Base-by-base conservation (phyloP, 2,888 invertebrate species). In the Brassicogethes aeneus region DNA sequence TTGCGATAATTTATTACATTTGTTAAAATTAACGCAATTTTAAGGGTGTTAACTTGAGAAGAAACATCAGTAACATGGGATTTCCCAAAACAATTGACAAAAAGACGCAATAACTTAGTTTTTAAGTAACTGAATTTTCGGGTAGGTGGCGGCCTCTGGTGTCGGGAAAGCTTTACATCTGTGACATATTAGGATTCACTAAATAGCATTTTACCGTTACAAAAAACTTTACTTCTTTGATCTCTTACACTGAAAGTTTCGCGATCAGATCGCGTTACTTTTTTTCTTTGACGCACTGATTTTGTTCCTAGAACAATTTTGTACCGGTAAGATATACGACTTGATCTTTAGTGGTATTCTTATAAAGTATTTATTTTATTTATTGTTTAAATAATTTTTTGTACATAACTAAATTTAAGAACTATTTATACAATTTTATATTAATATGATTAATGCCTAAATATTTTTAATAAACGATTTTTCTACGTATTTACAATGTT, bases 91-190 rank as follows among this genome's bases (percentile, higher is more conserved):
- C 36, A 44, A 50, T 44, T 46, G n/a, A n/a, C n/a, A 36, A 34
- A 35, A 42, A 38, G 39, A 41, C 39, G 50, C 50, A 53, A 50
- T 51, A 50, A 39, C 31, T 48, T 47, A 44, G 40, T 40, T 41
- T n/a, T 44, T 53, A 52, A 51, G 52, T 48, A 50, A 47, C 44
- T 46, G 39, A 53, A 46, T 52, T 55, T 61, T 62, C 57, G 63
- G 62, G 62, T 43, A 43, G 63, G 63, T 62, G 63, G 52, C 50
- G 57, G 63, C 43, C 53, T 54, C 32, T 49, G 61, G 60, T 62
- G 63, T 47, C 53, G 60, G 61, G 52, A 41, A 40, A 52, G 53
- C 55, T 55, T 54, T 43, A 34, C 30, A 42, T 42, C 36, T 44
- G 37, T 36, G 45, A 46, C 41, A 37, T 43, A 44, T 36, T 46